A percentile compares a stretch with the other conserved stretches of the same genome.
Evolutionary conservation across 2,888 invertebrate genomes (phyloP).

Genomic region (Hypomecis atomaria): DNA sequence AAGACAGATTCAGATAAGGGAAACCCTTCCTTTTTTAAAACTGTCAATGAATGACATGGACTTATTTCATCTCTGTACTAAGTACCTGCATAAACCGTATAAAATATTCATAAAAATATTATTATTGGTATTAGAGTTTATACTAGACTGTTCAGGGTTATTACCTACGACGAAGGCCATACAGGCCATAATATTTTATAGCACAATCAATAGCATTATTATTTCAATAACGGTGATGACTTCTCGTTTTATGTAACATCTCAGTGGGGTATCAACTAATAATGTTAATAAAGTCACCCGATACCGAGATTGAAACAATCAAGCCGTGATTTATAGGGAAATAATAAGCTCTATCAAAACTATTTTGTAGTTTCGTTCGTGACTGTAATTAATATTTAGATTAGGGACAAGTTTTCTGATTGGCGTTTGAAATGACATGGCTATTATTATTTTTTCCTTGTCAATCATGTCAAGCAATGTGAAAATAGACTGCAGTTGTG

Average conservation of each 20-base stretch:
- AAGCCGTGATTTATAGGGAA: constrained; percentile 37
- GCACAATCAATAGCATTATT: constrained; percentile 55
- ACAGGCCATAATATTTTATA: constrained; percentile 53
- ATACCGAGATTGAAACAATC: constrained; percentile 39
- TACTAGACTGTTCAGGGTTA: constrained; percentile 36
- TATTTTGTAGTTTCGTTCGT: constrained; percentile 14
- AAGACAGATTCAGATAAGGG: too few relatives aligned
- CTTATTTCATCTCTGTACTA: neutral
- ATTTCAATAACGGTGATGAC: constrained; percentile 45
- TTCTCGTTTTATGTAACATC: constrained; percentile 45
- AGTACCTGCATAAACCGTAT: constrained; percentile 1
- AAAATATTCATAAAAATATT: constrained; percentile 14
- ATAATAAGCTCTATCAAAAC: constrained; percentile 26
- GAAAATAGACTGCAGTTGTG: too few relatives aligned
- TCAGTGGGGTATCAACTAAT: constrained; percentile 42
- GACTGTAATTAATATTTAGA: constrained; percentile 10
- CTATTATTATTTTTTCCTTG: too few relatives aligned
- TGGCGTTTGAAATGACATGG: too few relatives aligned
- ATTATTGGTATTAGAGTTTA: constrained; percentile 12
- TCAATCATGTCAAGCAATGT: too few relatives aligned
- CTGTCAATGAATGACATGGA: too few relatives aligned
- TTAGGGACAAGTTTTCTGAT: neutral
- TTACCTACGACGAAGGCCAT: constrained; percentile 48
- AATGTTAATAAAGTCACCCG: constrained; percentile 36
- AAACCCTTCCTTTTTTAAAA: too few relatives aligned